Conservation (phyloP, 2,113 vertebrate genomes). For the Balaenoptera acutorostrata region DNA sequence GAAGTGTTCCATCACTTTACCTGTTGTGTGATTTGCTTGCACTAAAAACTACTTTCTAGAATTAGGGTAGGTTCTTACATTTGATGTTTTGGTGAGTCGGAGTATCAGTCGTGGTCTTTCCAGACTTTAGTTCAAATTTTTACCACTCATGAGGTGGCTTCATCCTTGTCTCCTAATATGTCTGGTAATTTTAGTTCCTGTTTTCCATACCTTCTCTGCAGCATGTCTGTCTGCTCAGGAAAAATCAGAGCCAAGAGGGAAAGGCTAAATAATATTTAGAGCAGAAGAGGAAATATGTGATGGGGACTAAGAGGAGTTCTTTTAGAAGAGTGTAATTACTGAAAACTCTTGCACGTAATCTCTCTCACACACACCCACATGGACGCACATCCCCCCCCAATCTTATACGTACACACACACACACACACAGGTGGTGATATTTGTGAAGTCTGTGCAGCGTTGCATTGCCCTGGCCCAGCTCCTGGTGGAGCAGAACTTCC, state of each 20-base stretch:
- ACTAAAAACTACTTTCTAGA: not conserved
- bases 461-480: slow-evolving; percentile 88
- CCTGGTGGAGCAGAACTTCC: slow-evolving; percentile 89
- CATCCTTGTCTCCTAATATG: not conserved
- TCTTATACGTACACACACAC: not conserved
- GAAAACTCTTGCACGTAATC: not conserved
- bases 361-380: not conserved
- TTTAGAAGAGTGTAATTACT: not conserved
- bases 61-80: not conserved
- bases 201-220: not conserved
- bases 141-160: not conserved
- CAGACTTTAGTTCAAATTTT: not conserved
- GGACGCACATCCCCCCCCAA: not conserved
- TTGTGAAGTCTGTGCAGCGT: slow-evolving; percentile 87
- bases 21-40: not conserved
- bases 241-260: not conserved
- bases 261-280: not conserved
- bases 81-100: not conserved
- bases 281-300: not conserved
- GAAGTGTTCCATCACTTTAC: not conserved
- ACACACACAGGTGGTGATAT: slow-evolving; percentile 84
- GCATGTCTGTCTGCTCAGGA: not conserved
- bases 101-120: not conserved
- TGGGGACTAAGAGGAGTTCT: not conserved
- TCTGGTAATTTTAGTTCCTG: not conserved